Evolutionary conservation across 2,888 invertebrate genomes (phyloP).

Genomic region (Plagiodera versicolora): DNA sequence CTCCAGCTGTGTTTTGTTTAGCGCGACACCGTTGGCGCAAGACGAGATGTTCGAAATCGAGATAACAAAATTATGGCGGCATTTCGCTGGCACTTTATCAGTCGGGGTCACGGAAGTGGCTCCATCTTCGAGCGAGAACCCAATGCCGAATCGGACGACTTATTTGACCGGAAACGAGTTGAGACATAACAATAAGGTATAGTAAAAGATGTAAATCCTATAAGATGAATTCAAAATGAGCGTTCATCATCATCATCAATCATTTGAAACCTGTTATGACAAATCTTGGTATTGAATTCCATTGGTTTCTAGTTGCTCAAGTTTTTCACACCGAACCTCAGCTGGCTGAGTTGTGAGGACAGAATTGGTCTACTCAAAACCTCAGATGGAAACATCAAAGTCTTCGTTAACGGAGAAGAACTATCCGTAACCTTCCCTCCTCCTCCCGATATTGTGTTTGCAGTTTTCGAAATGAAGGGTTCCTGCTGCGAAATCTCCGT

Average conservation of each 20-base stretch:
- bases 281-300: no score
- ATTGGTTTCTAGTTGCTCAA: conserved; percentile 56
- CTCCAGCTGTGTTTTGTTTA: conserved; percentile 63
- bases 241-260: no score
- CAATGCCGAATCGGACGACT: conserved; percentile 70
- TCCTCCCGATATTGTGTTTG: conserved; percentile 67
- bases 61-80: conserved; percentile 63
- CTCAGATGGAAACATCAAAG: conserved; percentile 68
- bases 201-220: no score
- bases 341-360: conserved; percentile 81
- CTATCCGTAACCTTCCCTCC: conserved; percentile 54
- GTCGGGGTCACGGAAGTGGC: conserved; percentile 75
- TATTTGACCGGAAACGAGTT: conserved; percentile 74
- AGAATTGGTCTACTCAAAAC: conserved; percentile 75
- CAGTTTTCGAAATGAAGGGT: conserved; percentile 81
- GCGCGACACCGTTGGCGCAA: conserved; percentile 69
- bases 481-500: conserved; percentile 76
- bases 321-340: conserved; percentile 71
- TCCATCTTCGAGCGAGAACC: conserved; percentile 62
- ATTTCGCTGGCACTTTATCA: conserved; percentile 70
- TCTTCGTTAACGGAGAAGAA: conserved; percentile 81
- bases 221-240: no score
- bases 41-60: conserved; percentile 82
- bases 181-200: conserved; percentile 63
- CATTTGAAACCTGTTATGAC: no score